These are phyloP conservation scores for Scaptomyza montana DNA, from an alignment of 1,140 invertebrate genomes.

Conservation along the genomic window DNA sequence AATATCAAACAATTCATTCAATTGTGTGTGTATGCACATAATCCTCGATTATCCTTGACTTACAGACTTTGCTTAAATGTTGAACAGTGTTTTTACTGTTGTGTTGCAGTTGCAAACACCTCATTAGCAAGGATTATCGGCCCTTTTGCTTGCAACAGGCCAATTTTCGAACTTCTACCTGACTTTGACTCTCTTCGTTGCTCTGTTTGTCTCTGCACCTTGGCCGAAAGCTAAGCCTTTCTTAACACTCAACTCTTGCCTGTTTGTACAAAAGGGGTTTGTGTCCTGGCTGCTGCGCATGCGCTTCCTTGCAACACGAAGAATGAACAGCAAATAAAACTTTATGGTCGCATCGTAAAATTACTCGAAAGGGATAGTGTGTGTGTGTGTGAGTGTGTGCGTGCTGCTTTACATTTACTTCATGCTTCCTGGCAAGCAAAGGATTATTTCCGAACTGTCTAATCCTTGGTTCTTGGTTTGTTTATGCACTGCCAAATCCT, in stretches of 20 bases:
- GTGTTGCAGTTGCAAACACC: constrained; percentile 50
- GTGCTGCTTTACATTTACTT: constrained; percentile 44
- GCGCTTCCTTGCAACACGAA: constrained; percentile 33
- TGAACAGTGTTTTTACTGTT: background rate
- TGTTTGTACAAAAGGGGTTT: constrained; percentile 62
- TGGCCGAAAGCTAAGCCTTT: constrained; percentile 76
- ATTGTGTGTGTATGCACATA: constrained; percentile 12
- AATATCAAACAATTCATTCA: constrained; percentile 23
- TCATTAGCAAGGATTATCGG: constrained; percentile 77
- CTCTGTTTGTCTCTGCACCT: background rate
- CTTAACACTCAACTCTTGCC: constrained; percentile 68
- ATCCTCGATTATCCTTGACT: constrained; percentile 72
- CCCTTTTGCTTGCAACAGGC: background rate
- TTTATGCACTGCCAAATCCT: constrained; percentile 62
- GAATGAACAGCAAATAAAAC: constrained; percentile 79
- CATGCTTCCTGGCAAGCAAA: constrained; percentile 79
- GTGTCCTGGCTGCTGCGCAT: constrained; percentile 60
- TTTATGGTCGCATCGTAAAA: constrained; percentile 71
- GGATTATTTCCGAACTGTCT: constrained; percentile 75
- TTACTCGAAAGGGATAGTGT: constrained; percentile 17
- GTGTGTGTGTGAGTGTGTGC: constrained; percentile 12
- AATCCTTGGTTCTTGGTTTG: constrained; percentile 54
- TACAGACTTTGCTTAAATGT: constrained; percentile 53
- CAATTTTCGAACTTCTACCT: background rate
- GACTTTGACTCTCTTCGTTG: constrained; percentile 3